Evolutionary conservation across 2,797 vertebrate genomes (phyloP), one percentile per base, ranked within the genome.

Genomic region (Sparus aurata): DNA sequence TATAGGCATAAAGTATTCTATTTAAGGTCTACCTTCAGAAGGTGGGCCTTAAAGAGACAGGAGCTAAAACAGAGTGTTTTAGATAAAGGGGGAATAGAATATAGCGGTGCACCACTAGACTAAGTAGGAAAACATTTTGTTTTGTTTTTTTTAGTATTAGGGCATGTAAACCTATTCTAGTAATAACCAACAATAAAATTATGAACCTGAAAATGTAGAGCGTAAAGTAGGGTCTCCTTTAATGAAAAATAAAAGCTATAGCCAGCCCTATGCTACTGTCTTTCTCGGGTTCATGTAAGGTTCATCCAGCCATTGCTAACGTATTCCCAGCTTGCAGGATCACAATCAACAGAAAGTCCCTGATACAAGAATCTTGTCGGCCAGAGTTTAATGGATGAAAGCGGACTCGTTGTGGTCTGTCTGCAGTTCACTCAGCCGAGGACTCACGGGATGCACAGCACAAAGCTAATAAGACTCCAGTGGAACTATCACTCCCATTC

Each of bases 401-500:
- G 16, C 38, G 64, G 34, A 50, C 53, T 78, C 13, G 0, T 59
- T 62, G 59, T 20, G 27, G 62, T 74, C 55, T 65, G 60, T 84
- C 65, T 69, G 52, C 55, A 75, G 77, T 55, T 76, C 73, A 77
- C 52, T 78, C 53, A 68, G 49, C 57, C 20, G 10, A 55, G 77
- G 60, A 80, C 80, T 84, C 71, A 0, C 12, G 62, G 60, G 72
- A 77, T 34, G 46, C 49, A 52, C 20, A 59, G 41, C 58, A 86
- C 63, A 86, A 55, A 79, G 45, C 71, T 74, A 85, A 83, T 68
- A 75, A 27, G 57, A 85, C 22, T 82, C 64, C 65, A 81, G 64
- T 63, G 50, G 18, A 79, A 60, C 57, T 54, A 77, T 41, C 59
- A 6, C 49, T 65, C 46, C 62, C 52, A 69, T 47, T 30, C 53